phyloP scores from a whole-genome alignment of 2,888 invertebrate genomes.

The Listrodromus nycthemerus region DNA sequence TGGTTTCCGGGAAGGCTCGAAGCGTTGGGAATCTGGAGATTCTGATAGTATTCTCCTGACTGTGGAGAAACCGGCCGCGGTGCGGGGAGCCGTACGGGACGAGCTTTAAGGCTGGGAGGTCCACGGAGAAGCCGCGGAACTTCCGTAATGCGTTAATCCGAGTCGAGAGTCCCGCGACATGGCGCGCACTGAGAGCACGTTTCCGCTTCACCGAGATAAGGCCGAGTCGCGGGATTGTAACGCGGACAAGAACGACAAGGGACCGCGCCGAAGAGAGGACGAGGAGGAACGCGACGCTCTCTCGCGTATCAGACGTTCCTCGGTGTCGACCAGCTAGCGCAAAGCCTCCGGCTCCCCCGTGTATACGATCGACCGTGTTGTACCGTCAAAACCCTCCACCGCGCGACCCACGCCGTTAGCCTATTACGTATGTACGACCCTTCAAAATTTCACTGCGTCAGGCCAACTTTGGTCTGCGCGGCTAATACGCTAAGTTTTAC shows the following conservation, averaged over 20 bases:
- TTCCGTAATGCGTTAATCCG: constrained; percentile 83
- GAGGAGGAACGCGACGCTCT: constrained; percentile 48
- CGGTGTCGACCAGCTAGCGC: constrained; percentile 31
- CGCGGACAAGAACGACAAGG: constrained; percentile 42
- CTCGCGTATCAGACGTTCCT: constrained; percentile 56
- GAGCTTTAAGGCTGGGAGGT: constrained; percentile 74
- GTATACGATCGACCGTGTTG: constrained; percentile 47
- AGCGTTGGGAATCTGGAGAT: constrained; percentile 72
- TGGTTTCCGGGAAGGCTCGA: constrained; percentile 31
- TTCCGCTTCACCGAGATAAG: constrained; percentile 77
- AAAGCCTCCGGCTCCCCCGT: constrained; percentile 41
- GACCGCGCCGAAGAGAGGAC: constrained; percentile 10
- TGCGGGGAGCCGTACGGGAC: constrained; percentile 30
- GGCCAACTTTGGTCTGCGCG: background rate
- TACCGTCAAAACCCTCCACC: background rate
- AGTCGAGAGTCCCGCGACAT: constrained; percentile 65
- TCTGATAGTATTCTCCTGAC: constrained; percentile 60
- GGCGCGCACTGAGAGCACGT: constrained; percentile 74
- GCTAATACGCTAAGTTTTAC: no score
- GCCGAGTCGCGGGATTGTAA: constrained; percentile 60
- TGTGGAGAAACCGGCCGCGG: background rate
- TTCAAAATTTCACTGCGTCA: constrained; percentile 29
- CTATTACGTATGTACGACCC: constrained; percentile 17
- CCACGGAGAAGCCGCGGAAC: constrained; percentile 77
- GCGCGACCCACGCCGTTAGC: constrained; percentile 24